A percentile compares a stretch with the other conserved stretches of the same genome.
phyloP scores from a whole-genome alignment of 1,140 invertebrate species.

The Papilio aristodemus region DNA sequence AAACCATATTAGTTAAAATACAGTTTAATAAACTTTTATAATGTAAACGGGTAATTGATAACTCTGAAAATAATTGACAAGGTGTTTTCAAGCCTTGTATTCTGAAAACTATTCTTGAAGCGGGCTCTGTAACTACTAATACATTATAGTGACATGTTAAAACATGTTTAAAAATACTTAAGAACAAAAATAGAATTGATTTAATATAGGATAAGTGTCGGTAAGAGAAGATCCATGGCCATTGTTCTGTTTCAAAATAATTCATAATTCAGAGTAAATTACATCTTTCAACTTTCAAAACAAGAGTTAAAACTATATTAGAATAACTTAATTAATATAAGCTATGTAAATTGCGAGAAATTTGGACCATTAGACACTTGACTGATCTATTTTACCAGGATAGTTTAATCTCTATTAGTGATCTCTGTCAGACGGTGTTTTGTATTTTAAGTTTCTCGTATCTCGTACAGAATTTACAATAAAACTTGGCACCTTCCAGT shows the following conservation, averaged over 20 bases:
- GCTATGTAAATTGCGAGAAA: constrained; percentile 14
- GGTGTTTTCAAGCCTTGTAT: too few relatives aligned
- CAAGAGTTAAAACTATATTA: not conserved
- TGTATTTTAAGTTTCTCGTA: not conserved
- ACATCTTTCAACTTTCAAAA: not conserved
- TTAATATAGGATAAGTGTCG: not conserved
- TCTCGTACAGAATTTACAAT: not conserved
- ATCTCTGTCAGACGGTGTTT: constrained; percentile 2
- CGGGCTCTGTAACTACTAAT: not conserved
- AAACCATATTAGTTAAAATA: too few relatives aligned
- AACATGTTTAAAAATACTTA: not conserved
- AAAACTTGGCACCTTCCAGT: not conserved
- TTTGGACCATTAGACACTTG: not conserved
- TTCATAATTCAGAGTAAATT: not conserved
- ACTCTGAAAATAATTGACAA: too few relatives aligned
- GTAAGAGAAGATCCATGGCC: not conserved
- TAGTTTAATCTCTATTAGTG: constrained; percentile 15
- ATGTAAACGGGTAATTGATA: too few relatives aligned
- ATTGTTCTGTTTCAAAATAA: not conserved
- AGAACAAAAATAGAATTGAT: not conserved
- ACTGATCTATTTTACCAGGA: not conserved
- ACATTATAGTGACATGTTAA: too few relatives aligned
- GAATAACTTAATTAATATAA: not conserved
- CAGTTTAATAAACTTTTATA: too few relatives aligned
- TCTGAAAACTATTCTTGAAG: too few relatives aligned